phyloP scores from a whole-genome alignment of 2,888 invertebrate species.

The Flexamia atlantica region DNA sequence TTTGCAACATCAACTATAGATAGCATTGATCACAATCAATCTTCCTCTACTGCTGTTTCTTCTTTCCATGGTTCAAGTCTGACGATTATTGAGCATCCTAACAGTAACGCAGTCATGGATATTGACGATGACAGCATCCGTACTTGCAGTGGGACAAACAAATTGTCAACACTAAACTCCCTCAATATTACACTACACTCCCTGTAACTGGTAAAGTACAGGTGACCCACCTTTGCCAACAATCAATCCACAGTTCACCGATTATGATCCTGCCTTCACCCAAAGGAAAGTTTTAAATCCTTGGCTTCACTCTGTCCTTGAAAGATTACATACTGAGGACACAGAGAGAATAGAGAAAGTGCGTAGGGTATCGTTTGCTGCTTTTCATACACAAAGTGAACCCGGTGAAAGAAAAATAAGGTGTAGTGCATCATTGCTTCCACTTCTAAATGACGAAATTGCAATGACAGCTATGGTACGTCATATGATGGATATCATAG shows the following conservation, averaged over 20 bases:
- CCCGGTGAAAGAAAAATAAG: neutral
- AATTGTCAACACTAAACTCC: neutral
- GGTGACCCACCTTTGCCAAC: neutral
- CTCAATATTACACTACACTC: neutral
- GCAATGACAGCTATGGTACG: neutral
- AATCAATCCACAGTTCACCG: neutral
- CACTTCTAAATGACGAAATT: slow-evolving; percentile 5
- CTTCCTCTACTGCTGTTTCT: neutral
- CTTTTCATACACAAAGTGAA: neutral
- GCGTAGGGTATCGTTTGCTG: neutral
- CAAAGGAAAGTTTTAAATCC: neutral
- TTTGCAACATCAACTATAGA: neutral
- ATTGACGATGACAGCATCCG: slow-evolving; percentile 6
- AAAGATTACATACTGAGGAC: neutral
- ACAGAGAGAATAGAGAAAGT: neutral
- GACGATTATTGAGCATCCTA: slow-evolving; percentile 1
- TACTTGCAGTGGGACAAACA: slow-evolving; percentile 5
- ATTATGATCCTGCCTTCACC: slow-evolving; percentile 6
- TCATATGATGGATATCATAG: slow-evolving; percentile 12
- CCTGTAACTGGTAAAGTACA: slow-evolving; percentile 17
- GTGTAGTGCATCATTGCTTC: slow-evolving; percentile 6
- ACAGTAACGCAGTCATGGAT: neutral
- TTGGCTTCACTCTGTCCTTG: neutral
- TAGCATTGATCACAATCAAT: slow-evolving; percentile 10
- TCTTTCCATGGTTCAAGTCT: slow-evolving; percentile 21